phyloP scores from a whole-genome alignment of 2,113 vertebrate species.

The Macrotus californicus region DNA sequence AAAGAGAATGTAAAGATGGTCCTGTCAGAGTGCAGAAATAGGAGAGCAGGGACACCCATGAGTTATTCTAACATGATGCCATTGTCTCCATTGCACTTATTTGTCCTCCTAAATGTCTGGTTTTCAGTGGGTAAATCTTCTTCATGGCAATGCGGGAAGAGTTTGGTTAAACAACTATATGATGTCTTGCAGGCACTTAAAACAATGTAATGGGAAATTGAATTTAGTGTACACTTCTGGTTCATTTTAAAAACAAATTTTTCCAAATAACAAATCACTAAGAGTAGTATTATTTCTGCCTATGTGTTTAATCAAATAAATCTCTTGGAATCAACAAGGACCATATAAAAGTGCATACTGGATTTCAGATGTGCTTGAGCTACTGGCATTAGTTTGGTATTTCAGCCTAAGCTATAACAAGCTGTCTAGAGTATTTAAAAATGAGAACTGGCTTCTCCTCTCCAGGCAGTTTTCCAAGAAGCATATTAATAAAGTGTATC shows the following conservation, averaged over 20 bases:
- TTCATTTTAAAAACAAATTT: neutral
- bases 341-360: neutral
- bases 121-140: neutral
- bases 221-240: neutral
- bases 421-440: constrained; percentile 40
- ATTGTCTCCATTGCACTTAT: neutral
- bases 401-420: constrained; percentile 37
- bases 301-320: neutral
- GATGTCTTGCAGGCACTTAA: neutral
- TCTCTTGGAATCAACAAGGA: neutral
- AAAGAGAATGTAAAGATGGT: neutral
- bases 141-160: neutral
- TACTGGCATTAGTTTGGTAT: neutral
- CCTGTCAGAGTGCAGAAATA: neutral
- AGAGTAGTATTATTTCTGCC: neutral
- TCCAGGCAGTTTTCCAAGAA: constrained; percentile 43
- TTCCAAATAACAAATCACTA: neutral
- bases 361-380: constrained; percentile 9
- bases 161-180: neutral
- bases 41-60: neutral
- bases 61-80: neutral
- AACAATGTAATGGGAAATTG: neutral
- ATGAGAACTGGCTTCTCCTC: constrained; percentile 19
- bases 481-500: constrained; percentile 26
- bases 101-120: neutral